Conservation (phyloP, 2,113 vertebrate species). For the Notechis scutatus region DNA sequence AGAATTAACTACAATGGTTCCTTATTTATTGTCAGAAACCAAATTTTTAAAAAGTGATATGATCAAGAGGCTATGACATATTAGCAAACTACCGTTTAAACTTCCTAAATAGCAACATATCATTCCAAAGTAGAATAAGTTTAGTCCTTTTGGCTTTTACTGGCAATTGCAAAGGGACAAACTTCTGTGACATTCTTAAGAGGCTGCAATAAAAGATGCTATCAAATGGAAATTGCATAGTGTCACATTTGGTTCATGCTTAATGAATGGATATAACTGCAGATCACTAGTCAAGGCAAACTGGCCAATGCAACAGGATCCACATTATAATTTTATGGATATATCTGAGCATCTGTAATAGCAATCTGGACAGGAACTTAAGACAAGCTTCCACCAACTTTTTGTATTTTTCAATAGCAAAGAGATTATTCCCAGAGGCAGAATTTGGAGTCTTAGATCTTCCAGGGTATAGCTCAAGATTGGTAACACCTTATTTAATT, state of each 20-base stretch:
- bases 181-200: not conserved
- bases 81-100: not conserved
- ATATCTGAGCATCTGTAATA: not conserved
- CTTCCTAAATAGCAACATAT: not conserved
- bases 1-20: not conserved
- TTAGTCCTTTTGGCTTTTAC: not conserved
- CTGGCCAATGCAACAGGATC: not conserved
- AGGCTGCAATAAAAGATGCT: not conserved
- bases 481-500: not conserved
- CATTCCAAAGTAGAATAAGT: not conserved
- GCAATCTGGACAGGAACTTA: not conserved
- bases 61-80: not conserved
- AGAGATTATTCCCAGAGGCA: not conserved
- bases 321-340: not conserved
- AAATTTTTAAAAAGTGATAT: not conserved
- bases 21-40: not conserved
- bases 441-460: not conserved
- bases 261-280: not conserved
- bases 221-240: not conserved
- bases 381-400: not conserved
- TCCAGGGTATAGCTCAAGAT: not conserved
- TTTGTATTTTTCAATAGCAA: not conserved
- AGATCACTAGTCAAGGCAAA: not conserved
- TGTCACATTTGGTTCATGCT: not conserved
- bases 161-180: not conserved